A percentile compares a stretch with the other conserved stretches of the same genome.
Conservation (phyloP, 2,113 vertebrate genomes). For the Ovis canadensis region DNA sequence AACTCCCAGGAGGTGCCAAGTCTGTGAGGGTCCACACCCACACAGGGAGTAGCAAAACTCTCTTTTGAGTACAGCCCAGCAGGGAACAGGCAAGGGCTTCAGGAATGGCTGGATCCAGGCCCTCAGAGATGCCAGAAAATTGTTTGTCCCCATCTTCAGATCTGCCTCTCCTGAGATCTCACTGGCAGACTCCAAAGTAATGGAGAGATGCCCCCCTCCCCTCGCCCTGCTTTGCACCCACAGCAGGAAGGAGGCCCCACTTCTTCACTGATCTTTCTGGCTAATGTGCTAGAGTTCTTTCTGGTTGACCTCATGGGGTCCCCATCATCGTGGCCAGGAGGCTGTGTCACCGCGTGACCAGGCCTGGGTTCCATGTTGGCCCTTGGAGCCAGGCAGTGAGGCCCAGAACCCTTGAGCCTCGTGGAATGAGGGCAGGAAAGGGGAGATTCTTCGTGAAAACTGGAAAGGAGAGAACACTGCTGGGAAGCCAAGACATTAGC, state of each 20-base stretch:
- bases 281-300: neutral
- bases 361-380: neutral
- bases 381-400: neutral
- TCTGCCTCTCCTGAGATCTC: neutral
- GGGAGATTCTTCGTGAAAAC: neutral
- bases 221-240: neutral
- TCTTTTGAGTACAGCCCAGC: neutral
- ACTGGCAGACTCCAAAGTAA: neutral
- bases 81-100: neutral
- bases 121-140: neutral
- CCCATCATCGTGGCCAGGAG: neutral
- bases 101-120: neutral
- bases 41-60: too few relatives aligned
- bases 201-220: neutral
- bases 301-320: neutral
- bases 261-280: neutral
- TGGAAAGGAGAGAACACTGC: neutral
- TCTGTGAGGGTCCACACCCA: neutral
- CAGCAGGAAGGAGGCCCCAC: neutral
- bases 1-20: neutral
- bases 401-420: too few relatives aligned
- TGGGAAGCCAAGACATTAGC: neutral
- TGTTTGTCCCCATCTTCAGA: neutral
- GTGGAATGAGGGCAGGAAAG: neutral
- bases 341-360: neutral